phyloP scores from a whole-genome alignment of 2,113 vertebrate species.

The Pituophis catenifer region DNA sequence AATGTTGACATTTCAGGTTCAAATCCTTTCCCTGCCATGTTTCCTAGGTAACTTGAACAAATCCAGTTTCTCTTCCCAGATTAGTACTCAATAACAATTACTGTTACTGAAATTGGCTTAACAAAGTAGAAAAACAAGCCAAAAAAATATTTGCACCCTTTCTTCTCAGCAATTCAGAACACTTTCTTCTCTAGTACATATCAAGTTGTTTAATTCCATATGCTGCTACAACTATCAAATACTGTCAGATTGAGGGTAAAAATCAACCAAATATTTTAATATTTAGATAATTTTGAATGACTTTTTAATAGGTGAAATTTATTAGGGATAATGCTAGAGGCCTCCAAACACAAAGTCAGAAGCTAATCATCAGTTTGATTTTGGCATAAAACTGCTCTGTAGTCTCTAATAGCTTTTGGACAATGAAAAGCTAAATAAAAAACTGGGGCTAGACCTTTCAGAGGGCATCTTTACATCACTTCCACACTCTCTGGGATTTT shows the following conservation, averaged over 20 bases:
- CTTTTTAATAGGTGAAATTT: background rate
- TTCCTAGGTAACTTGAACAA: background rate
- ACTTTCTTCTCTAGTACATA: background rate
- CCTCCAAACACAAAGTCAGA: background rate
- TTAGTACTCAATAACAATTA: background rate
- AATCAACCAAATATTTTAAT: background rate
- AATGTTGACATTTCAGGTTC: background rate
- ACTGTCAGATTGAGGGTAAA: background rate
- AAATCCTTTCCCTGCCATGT: background rate
- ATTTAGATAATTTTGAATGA: background rate
- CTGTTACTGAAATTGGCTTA: background rate
- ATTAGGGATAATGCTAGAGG: background rate
- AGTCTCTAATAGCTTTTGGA: background rate
- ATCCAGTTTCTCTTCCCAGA: background rate
- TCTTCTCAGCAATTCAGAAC: background rate
- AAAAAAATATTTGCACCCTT: background rate
- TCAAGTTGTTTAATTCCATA: background rate
- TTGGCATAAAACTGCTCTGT: background rate
- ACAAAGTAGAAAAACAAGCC: background rate
- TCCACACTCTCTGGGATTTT: background rate
- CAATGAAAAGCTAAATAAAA: background rate
- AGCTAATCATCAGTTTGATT: background rate
- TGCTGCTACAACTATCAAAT: background rate
- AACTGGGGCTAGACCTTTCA: background rate
- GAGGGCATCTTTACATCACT: background rate